A percentile compares a stretch with the other conserved stretches of the same genome.
Conservation (phyloP, 2,797 vertebrate genomes). For the Chromis chromis region DNA sequence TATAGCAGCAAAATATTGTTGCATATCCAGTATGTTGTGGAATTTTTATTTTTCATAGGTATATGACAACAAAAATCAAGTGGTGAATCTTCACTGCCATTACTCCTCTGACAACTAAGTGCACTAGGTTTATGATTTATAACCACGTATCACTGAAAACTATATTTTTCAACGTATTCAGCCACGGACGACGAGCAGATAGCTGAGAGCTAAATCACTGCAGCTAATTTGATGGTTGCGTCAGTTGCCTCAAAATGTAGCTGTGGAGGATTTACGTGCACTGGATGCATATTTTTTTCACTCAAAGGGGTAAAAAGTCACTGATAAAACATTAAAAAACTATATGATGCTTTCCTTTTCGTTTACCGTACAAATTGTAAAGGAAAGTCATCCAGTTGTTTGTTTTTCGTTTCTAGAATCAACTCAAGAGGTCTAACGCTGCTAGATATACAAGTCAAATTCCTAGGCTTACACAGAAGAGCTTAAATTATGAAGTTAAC, state of each 20-base stretch:
- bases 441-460: constrained; percentile 49
- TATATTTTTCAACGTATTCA: constrained; percentile 22
- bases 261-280: constrained; percentile 63
- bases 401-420: constrained; percentile 1
- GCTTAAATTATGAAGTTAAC: not conserved
- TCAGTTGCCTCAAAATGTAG: constrained; percentile 61
- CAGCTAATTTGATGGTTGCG: constrained; percentile 43
- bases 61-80: constrained; percentile 48
- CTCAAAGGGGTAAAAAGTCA: constrained; percentile 33
- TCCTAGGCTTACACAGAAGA: constrained; percentile 40
- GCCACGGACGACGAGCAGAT: not conserved
- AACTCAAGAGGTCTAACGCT: constrained; percentile 21
- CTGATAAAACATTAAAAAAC: constrained; percentile 34
- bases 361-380: constrained; percentile 22
- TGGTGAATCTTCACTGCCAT: constrained; percentile 66
- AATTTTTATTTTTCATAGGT: constrained; percentile 49
- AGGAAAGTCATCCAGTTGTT: constrained; percentile 17
- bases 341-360: constrained; percentile 39
- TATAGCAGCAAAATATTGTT: constrained; percentile 31
- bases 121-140: constrained; percentile 50
- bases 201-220: constrained; percentile 24
- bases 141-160: constrained; percentile 22
- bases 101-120: constrained; percentile 57
- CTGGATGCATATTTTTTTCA: constrained; percentile 55
- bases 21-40: constrained; percentile 25